Percentiles rank a stretch among this genome's conserved stretches.
phyloP scores from a whole-genome alignment of 2,797 vertebrate species.

The Trichosurus vulpecula region DNA sequence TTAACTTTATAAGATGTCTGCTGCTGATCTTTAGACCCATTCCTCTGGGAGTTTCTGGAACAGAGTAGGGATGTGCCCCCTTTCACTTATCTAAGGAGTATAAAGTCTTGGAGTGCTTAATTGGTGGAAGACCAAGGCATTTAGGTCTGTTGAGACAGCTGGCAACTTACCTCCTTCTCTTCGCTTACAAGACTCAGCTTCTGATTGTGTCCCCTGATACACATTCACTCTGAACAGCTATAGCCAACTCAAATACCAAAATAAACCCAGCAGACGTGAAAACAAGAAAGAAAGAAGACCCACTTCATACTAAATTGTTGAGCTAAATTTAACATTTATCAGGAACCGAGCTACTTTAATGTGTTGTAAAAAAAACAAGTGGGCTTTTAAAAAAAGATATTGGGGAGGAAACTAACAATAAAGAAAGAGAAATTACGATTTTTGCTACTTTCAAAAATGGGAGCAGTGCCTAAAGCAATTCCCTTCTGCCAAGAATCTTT shows the following conservation, averaged over 20 bases:
- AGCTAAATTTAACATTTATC: constrained; percentile 26
- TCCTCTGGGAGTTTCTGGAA: neutral
- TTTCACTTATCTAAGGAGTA: neutral
- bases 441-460: neutral
- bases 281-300: constrained; percentile 2
- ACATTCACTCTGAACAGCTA: neutral
- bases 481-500: constrained; percentile 49
- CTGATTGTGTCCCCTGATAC: neutral
- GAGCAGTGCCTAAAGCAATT: neutral
- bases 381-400: constrained; percentile 4
- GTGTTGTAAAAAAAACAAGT: neutral
- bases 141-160: neutral
- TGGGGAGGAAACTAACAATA: constrained; percentile 33
- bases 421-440: constrained; percentile 14
- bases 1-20: neutral
- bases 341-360: constrained; percentile 1
- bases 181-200: neutral
- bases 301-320: neutral
- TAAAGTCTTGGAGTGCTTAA: neutral
- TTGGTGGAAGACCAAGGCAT: neutral
- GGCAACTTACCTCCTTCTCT: neutral
- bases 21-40: neutral
- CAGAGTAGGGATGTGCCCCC: neutral
- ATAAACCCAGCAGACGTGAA: neutral
- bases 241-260: neutral